These are phyloP conservation scores for Scylla paramamosain DNA, from an alignment of 1,140 invertebrate genomes.

Conservation along the genomic window DNA sequence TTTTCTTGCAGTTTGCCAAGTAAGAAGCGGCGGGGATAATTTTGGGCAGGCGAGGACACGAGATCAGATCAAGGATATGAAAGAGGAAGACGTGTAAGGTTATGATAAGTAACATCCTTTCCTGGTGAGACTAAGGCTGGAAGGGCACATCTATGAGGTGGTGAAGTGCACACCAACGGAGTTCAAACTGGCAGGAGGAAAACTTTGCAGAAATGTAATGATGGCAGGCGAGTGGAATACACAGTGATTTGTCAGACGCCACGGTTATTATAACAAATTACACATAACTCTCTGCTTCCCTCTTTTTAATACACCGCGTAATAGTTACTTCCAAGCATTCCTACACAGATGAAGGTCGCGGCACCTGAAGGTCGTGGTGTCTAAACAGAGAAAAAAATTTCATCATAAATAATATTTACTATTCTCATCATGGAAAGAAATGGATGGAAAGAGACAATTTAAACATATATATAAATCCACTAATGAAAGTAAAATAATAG, in stretches of 20 bases:
- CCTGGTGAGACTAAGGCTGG: background rate
- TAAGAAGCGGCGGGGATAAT: background rate
- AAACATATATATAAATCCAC: background rate
- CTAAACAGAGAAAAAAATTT: background rate
- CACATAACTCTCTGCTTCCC: background rate
- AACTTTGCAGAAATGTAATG: background rate
- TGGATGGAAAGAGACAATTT: background rate
- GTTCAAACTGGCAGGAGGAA: background rate
- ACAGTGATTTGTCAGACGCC: background rate
- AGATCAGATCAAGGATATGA: background rate
- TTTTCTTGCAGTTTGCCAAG: background rate
- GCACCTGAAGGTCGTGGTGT: background rate
- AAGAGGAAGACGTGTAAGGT: background rate
- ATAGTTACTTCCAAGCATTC: background rate
- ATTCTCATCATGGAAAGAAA: background rate
- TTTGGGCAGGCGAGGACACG: background rate
- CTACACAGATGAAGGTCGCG: background rate
- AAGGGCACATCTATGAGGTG: background rate
- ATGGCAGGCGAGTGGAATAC: background rate
- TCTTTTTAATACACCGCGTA: background rate
- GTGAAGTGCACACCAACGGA: background rate
- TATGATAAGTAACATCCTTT: background rate
- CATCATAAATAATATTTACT: background rate
- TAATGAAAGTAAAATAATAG: slow-evolving; percentile 11
- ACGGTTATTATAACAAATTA: background rate